These are phyloP conservation scores for Mythimna pallens DNA, from an alignment of 2,888 invertebrate genomes.

Conservation along the genomic window DNA sequence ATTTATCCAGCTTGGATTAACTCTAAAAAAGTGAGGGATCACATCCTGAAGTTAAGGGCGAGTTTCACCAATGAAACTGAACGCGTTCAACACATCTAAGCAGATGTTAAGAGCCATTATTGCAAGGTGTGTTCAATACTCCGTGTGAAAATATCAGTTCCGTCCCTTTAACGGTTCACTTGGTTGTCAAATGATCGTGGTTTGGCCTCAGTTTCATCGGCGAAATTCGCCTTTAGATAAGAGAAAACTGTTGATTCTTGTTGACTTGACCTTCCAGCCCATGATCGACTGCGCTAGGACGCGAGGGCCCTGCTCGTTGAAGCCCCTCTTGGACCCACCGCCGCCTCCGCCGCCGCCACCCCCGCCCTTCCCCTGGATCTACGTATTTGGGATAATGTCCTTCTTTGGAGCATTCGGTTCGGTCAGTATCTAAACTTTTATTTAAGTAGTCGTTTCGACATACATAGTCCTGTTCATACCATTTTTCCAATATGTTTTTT, in stretches of 20 bases:
- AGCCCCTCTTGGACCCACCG: constrained; percentile 73
- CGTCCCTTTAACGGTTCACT: too few relatives aligned
- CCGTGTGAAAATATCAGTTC: too few relatives aligned
- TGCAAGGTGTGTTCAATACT: too few relatives aligned
- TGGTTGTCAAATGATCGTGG: too few relatives aligned
- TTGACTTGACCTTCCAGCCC: constrained; percentile 74
- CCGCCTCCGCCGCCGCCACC: constrained; percentile 81
- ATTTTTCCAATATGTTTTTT: too few relatives aligned
- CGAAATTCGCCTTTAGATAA: neutral
- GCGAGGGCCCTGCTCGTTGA: constrained; percentile 77
- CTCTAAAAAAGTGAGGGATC: constrained; percentile 24
- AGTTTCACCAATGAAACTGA: neutral
- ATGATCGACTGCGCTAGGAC: constrained; percentile 79
- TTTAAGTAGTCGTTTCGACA: neutral
- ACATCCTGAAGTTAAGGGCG: neutral
- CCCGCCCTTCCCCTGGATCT: constrained; percentile 82
- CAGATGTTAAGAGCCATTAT: neutral
- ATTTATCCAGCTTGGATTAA: neutral
- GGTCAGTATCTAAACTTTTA: constrained; percentile 73
- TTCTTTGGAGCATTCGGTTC: constrained; percentile 79
- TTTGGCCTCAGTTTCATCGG: neutral
- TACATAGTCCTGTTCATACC: too few relatives aligned
- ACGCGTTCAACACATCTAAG: neutral
- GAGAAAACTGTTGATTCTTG: neutral
- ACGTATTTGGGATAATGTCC: constrained; percentile 71